Evolutionary conservation across 2,888 invertebrate species (phyloP).

Genomic region (Atethmia centrago): DNA sequence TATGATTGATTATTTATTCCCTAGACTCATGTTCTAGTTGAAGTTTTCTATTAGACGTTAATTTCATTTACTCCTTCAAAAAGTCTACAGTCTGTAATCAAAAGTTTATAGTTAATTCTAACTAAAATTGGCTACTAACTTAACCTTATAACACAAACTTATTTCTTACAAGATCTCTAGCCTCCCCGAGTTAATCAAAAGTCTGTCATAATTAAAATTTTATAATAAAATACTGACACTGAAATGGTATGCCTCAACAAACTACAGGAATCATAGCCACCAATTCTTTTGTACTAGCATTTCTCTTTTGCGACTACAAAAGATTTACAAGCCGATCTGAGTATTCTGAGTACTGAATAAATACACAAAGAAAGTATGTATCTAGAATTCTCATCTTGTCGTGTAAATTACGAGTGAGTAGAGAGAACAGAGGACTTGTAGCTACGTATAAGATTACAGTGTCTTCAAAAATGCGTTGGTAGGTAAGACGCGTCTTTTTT

Average conservation of each 20-base stretch:
- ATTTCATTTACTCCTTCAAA: not conserved
- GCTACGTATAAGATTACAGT: constrained; percentile 18
- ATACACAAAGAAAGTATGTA: constrained; percentile 46
- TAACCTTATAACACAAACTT: constrained; percentile 25
- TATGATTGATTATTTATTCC: not conserved
- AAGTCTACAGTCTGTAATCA: constrained; percentile 7
- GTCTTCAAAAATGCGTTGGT: not conserved
- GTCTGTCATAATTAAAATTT: constrained; percentile 15
- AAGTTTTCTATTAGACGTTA: constrained; percentile 6
- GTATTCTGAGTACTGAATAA: constrained; percentile 36
- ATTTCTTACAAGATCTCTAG: constrained; percentile 9
- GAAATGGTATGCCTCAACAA: constrained; percentile 9
- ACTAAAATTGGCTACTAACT: not conserved
- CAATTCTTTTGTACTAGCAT: constrained; percentile 36
- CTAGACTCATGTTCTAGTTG: not conserved
- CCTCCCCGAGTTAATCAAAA: constrained; percentile 24
- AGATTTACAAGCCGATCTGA: constrained; percentile 40
- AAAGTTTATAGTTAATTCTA: constrained; percentile 9
- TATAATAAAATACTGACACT: constrained; percentile 25
- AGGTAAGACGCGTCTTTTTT: not conserved
- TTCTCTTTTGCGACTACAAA: constrained; percentile 44
- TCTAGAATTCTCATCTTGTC: constrained; percentile 40
- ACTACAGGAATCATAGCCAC: constrained; percentile 12
- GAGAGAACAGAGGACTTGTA: constrained; percentile 21
- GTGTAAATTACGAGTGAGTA: constrained; percentile 45